phyloP scores from a whole-genome alignment of 2,797 vertebrate species.

The Cuculus canorus region DNA sequence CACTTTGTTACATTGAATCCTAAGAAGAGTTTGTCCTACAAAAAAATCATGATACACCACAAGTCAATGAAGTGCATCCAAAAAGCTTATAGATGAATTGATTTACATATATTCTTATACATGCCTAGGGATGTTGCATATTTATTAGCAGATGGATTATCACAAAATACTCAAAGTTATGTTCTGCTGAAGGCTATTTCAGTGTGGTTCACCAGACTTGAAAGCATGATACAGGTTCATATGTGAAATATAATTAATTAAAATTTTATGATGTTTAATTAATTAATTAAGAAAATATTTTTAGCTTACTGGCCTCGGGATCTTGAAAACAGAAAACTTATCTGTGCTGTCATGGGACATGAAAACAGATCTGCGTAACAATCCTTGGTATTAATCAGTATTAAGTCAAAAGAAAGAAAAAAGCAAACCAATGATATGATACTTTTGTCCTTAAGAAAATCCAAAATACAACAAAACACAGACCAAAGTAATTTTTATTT shows the following conservation, averaged over 20 bases:
- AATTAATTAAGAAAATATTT: not conserved
- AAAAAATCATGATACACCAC: not conserved
- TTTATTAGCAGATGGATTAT: not conserved
- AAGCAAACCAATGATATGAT: not conserved
- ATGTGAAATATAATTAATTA: not conserved
- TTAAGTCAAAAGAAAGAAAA: not conserved
- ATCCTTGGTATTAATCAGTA: not conserved
- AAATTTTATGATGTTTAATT: too few relatives aligned
- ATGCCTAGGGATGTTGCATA: not conserved
- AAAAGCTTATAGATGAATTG: not conserved
- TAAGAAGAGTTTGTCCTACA: not conserved
- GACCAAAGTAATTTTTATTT: not conserved
- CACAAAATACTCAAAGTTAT: not conserved
- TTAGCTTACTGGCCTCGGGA: not conserved
- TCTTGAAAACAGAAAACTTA: not conserved
- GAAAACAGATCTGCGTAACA: not conserved
- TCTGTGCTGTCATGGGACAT: not conserved
- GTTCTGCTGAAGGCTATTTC: not conserved
- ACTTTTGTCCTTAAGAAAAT: not conserved
- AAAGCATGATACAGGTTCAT: fast-evolving
- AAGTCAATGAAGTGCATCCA: not conserved
- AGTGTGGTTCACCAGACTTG: not conserved
- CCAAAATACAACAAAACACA: not conserved
- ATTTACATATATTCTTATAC: not conserved
- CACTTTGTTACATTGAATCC: not conserved